Evolutionary conservation across 2,797 vertebrate species (phyloP).

Genomic region (Sebastes glaucus): DNA sequence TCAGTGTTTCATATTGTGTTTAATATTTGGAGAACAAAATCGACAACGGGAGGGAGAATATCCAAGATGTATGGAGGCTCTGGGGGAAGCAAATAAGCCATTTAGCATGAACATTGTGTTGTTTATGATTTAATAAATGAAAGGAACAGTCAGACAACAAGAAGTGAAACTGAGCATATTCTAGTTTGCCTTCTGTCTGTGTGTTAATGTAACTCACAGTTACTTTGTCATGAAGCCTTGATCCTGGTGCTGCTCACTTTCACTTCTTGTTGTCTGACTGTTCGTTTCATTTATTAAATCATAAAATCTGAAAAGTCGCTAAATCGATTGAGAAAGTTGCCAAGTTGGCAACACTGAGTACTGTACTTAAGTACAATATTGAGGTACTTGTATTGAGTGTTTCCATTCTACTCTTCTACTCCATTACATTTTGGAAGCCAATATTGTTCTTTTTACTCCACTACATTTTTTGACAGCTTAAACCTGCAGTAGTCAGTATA

Average conservation of each 20-base stretch:
- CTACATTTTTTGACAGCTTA: background rate
- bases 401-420: background rate
- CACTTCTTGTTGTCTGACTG: background rate
- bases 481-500: accelerated
- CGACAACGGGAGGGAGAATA: background rate
- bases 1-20: background rate
- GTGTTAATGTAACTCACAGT: background rate
- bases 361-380: background rate
- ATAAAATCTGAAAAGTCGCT: too few relatives aligned
- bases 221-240: background rate
- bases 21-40: background rate
- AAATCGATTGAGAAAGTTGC: background rate
- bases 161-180: accelerated
- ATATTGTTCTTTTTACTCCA: background rate
- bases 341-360: background rate
- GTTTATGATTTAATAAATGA: accelerated
- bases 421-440: background rate
- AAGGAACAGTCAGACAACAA: too few relatives aligned
- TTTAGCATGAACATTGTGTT: background rate
- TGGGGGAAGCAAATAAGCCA: background rate
- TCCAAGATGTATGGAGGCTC: too few relatives aligned
- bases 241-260: background rate
- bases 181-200: too few relatives aligned
- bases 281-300: too few relatives aligned
- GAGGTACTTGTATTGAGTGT: background rate